A percentile compares a stretch with the other conserved stretches of the same genome.
Conservation (phyloP, 2,113 vertebrate genomes). For the Scatophagus argus region DNA sequence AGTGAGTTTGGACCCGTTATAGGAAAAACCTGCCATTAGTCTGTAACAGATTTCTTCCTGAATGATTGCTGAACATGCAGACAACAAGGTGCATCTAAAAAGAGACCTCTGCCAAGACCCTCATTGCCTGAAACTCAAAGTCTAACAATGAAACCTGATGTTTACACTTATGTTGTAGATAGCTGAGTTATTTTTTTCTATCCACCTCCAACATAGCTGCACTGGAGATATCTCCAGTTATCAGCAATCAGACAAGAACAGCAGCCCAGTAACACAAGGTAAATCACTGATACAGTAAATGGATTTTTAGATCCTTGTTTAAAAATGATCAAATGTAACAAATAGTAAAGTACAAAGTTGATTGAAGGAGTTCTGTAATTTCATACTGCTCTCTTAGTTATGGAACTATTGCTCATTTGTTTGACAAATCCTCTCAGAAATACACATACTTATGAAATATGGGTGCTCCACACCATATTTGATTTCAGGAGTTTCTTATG, state of each 20-base stretch:
- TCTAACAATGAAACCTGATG: slow-evolving; percentile 11
- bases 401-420: neutral
- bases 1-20: slow-evolving; percentile 46
- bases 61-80: slow-evolving; percentile 30
- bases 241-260: neutral
- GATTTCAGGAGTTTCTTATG: slow-evolving; percentile 41
- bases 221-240: slow-evolving; percentile 6
- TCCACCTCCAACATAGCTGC: neutral
- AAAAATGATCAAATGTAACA: neutral
- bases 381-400: neutral
- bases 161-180: slow-evolving; percentile 16
- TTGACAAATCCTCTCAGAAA: slow-evolving; percentile 37
- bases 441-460: slow-evolving; percentile 26
- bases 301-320: neutral
- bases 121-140: slow-evolving; percentile 2
- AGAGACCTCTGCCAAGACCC: slow-evolving; percentile 19
- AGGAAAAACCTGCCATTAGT: slow-evolving; percentile 40
- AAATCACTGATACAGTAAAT: neutral
- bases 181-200: neutral
- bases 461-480: slow-evolving; percentile 24
- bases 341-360: neutral
- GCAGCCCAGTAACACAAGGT: neutral
- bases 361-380: slow-evolving; percentile 24
- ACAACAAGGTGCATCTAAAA: neutral
- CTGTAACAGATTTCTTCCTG: slow-evolving; percentile 48